Percentiles rank a stretch among this genome's conserved stretches.
Conservation (phyloP, 2,888 invertebrate genomes). For the Drosophila anomalipes region DNA sequence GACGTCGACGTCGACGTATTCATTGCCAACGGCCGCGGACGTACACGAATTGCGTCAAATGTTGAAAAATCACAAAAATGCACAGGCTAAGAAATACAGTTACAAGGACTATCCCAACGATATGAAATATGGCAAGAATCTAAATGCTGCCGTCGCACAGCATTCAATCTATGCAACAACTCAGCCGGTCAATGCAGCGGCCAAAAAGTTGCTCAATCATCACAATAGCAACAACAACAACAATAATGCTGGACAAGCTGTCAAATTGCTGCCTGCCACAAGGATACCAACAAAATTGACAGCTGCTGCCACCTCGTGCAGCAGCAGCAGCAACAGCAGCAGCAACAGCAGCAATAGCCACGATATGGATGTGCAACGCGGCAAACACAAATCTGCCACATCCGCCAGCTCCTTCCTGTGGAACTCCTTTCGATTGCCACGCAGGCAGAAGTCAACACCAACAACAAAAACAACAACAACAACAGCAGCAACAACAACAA, state of each 20-base stretch:
- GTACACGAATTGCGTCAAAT: slow-evolving; percentile 79
- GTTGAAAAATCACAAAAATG: slow-evolving; percentile 84
- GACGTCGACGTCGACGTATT: slow-evolving; percentile 70
- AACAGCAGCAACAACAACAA: neutral
- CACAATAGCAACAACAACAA: slow-evolving; percentile 32
- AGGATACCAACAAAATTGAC: slow-evolving; percentile 70
- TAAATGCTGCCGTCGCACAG: slow-evolving; percentile 39
- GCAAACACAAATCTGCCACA: slow-evolving; percentile 41
- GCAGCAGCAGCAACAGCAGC: slow-evolving; percentile 7
- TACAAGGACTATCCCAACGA: slow-evolving; percentile 81
- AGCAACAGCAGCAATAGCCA: slow-evolving; percentile 2
- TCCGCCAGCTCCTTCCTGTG: slow-evolving; percentile 81
- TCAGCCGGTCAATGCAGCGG: slow-evolving; percentile 27
- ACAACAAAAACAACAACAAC: slow-evolving; percentile 51
- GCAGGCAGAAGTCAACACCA: slow-evolving; percentile 81
- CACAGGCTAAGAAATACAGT: slow-evolving; percentile 79
- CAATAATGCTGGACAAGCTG: slow-evolving; percentile 19
- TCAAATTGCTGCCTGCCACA: slow-evolving; percentile 61
- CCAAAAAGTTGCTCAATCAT: slow-evolving; percentile 58
- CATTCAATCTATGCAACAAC: slow-evolving; percentile 40
- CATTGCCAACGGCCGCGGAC: slow-evolving; percentile 73
- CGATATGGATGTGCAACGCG: slow-evolving; percentile 26
- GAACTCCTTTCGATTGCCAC: slow-evolving; percentile 85
- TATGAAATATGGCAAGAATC: slow-evolving; percentile 74
- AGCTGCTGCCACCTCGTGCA: slow-evolving; percentile 12